Percentiles rank a stretch among this genome's conserved stretches.
Conservation (phyloP, 2,888 invertebrate species). For the Apeira syringaria region DNA sequence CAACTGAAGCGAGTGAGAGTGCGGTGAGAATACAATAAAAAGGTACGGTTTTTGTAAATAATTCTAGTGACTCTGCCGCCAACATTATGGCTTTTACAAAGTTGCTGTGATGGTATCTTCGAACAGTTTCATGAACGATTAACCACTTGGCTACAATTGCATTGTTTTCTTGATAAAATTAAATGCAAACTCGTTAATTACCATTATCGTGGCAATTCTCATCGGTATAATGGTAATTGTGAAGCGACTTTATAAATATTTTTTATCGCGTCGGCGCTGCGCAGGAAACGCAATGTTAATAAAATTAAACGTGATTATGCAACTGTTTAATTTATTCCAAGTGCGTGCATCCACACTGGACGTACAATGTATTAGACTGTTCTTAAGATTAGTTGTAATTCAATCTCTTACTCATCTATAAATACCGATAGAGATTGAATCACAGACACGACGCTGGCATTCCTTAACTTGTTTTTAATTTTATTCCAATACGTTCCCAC, state of each 20-base stretch:
- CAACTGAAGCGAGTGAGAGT: conserved; percentile 49
- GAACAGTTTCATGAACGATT: conserved; percentile 14
- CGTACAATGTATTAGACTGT: background rate
- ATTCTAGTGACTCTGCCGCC: conserved; percentile 3
- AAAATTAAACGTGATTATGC: conserved; percentile 5
- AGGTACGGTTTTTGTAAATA: conserved; percentile 45
- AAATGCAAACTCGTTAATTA: conserved; percentile 6
- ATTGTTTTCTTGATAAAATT: conserved; percentile 12
- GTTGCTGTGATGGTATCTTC: conserved; percentile 8
- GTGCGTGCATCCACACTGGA: background rate
- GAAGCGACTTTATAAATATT: conserved; percentile 3
- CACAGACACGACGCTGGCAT: too few species aligned
- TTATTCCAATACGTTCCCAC: too few species aligned
- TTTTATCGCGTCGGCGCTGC: background rate
- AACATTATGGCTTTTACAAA: conserved; percentile 6
- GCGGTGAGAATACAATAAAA: conserved; percentile 42
- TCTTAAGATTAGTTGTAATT: background rate
- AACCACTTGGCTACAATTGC: background rate
- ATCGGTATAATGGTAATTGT: conserved; percentile 10
- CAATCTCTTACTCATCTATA: too few species aligned
- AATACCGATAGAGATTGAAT: too few species aligned
- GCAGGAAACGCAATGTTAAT: conserved; percentile 8
- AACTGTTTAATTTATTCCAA: conserved; percentile 3
- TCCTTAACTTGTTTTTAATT: too few species aligned
- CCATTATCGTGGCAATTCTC: conserved; percentile 12